Percentiles rank a stretch among this genome's conserved stretches.
These are phyloP conservation scores for Apodemia zela DNA, from an alignment of 2,888 invertebrate species.

Conservation along the genomic window DNA sequence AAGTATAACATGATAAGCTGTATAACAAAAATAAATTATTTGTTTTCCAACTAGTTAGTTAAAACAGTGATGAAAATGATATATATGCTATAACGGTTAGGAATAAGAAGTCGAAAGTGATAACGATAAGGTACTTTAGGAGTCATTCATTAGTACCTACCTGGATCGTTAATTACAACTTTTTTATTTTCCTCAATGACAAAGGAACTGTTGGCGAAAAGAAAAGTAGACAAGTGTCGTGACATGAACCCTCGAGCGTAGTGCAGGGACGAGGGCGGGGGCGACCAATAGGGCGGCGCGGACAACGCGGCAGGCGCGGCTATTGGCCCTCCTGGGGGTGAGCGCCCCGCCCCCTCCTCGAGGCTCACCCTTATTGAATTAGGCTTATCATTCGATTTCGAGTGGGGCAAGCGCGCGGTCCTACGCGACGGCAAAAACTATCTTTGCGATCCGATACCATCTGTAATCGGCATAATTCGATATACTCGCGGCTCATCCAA, in stretches of 20 bases:
- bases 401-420: constrained; percentile 76
- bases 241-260: constrained; percentile 68
- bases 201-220: constrained; percentile 80
- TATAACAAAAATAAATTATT: too few species aligned
- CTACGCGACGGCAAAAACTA: constrained; percentile 68
- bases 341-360: constrained; percentile 74
- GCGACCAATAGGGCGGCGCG: constrained; percentile 45
- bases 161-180: constrained; percentile 80
- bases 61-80: too few species aligned
- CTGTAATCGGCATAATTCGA: constrained; percentile 77
- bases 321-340: constrained; percentile 61
- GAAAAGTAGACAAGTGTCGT: constrained; percentile 81
- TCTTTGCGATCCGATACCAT: constrained; percentile 69
- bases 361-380: constrained; percentile 87
- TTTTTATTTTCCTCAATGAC: constrained; percentile 81
- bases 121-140: constrained; percentile 50
- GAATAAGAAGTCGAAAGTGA: constrained; percentile 26
- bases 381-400: constrained; percentile 87
- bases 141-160: constrained; percentile 68
- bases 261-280: constrained; percentile 42
- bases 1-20: too few species aligned
- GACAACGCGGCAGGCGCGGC: constrained; percentile 53
- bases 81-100: background rate
- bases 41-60: too few species aligned
- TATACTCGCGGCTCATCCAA: constrained; percentile 71